Evolutionary conservation across 2,113 vertebrate genomes (phyloP), one percentile per base, ranked within the genome.

Genomic region (Sylvicapra grimmia): DNA sequence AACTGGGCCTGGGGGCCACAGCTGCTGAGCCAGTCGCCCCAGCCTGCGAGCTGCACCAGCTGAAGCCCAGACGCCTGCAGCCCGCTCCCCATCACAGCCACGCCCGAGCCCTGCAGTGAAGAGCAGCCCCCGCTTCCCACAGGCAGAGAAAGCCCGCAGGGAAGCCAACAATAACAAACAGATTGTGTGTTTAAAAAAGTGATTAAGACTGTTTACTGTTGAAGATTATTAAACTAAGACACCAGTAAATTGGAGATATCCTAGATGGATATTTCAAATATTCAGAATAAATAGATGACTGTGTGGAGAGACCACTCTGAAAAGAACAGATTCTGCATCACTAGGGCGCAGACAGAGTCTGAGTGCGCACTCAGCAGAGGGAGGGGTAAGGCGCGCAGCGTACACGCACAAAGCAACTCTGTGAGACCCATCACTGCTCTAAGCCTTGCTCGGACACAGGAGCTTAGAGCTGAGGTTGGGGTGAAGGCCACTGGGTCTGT

Each of bases 331-430:
- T 4, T 7, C 1, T 25, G 18, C 11, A 1, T n/a, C 29, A 1
- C 12, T 16, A 5, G 16, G 13, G 8, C 31, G 2, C 8, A 27
- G 25, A 18, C 13, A 1, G 7, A n/a, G 18, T 27, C 2, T 1
- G 27, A 7, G 31, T 21, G 25, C 11, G 53, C 53, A 4, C 14
- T 61, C 4, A 0, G 18, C 13, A 40, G 49, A 0, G 16, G 49
- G 2, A 44, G 1, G 27, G 8, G 13, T 0, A 21, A 36, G n/a
- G 44, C 5, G 19, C 4, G 15, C n/a, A 51, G 21, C 0, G 11
- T 1, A 1, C 0, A 0, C 18, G 9, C 1, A 33, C 6, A 40
- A 1, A 58, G 44, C 31, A 13, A 0, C 56, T 31, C 21, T 5
- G 3, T 6, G 0, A 11, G 84, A 18, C 31, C 4, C 27, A 2